Percentiles rank a stretch among this genome's conserved stretches.
These are phyloP conservation scores for Onychorhynchus coronatus DNA, from an alignment of 2,113 vertebrate species.

Conservation along the genomic window DNA sequence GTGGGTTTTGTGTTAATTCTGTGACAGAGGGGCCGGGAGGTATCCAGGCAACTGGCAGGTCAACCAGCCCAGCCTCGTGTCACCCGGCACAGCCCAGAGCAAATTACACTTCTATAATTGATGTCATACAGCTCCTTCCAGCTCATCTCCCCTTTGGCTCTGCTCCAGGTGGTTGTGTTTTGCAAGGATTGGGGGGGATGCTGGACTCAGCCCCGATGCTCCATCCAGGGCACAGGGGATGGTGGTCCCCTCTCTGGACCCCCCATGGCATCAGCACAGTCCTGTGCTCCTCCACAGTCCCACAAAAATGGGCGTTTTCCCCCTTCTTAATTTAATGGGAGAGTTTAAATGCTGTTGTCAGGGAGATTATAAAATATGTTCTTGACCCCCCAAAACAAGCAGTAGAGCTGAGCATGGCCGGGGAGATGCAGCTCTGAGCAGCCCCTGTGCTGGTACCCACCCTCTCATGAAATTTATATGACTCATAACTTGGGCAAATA, in stretches of 20 bases:
- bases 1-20: background rate
- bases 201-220: background rate
- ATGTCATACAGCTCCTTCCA: constrained; percentile 2
- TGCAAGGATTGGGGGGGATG: background rate
- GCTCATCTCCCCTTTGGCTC: background rate
- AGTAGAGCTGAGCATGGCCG: fast-evolving
- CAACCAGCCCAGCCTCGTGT: background rate
- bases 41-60: constrained; percentile 56
- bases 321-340: background rate
- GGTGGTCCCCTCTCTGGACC: background rate
- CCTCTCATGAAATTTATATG: background rate
- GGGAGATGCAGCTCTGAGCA: background rate
- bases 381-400: background rate
- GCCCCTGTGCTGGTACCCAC: background rate
- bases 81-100: background rate
- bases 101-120: constrained; percentile 30
- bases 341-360: background rate
- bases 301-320: background rate
- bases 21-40: background rate
- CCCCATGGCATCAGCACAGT: background rate
- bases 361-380: background rate
- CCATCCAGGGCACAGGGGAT: fast-evolving
- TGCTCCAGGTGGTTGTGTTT: background rate
- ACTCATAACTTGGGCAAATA: background rate
- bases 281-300: background rate